Percentiles rank a stretch among this genome's conserved stretches.
These are phyloP conservation scores for Stenichneumon culpator DNA, from an alignment of 2,888 invertebrate species.

Conservation along the genomic window DNA sequence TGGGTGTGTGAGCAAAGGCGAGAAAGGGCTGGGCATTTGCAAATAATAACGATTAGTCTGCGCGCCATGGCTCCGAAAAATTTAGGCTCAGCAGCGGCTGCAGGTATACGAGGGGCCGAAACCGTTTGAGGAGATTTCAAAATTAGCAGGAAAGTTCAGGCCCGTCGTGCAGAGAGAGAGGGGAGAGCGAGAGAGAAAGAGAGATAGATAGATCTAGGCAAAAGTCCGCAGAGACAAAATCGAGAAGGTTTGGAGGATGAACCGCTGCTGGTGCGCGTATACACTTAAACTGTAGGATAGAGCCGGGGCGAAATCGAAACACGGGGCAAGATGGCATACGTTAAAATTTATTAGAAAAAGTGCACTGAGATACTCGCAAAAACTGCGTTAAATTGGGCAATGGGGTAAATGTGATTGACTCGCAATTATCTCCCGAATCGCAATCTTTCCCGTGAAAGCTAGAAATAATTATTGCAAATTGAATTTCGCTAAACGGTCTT, in stretches of 20 bases:
- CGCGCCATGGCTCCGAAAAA: not conserved
- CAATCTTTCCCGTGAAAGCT: too few species aligned
- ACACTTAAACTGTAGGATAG: not conserved
- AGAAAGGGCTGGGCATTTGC: constrained; percentile 42
- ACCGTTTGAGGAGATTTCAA: not conserved
- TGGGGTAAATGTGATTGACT: too few species aligned
- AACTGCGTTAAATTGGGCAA: too few species aligned
- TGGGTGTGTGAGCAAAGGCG: constrained; percentile 57
- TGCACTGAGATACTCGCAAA: too few species aligned
- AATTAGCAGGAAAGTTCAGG: constrained; percentile 20
- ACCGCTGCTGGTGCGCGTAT: constrained; percentile 54
- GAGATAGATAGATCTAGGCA: not conserved
- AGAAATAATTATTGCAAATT: too few species aligned
- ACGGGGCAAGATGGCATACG: not conserved
- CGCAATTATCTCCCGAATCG: too few species aligned
- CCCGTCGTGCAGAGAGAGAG: not conserved
- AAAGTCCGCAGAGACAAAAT: constrained; percentile 35
- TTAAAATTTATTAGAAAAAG: not conserved
- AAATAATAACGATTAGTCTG: constrained; percentile 52
- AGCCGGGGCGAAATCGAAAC: not conserved
- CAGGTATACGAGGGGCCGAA: constrained; percentile 29
- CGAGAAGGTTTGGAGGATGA: not conserved
- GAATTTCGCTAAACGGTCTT: too few species aligned
- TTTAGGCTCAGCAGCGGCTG: constrained; percentile 40
- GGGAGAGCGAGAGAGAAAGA: not conserved